These are phyloP conservation scores for Zonitis immaculata DNA, from an alignment of 2,888 invertebrate genomes.

Conservation along the genomic window DNA sequence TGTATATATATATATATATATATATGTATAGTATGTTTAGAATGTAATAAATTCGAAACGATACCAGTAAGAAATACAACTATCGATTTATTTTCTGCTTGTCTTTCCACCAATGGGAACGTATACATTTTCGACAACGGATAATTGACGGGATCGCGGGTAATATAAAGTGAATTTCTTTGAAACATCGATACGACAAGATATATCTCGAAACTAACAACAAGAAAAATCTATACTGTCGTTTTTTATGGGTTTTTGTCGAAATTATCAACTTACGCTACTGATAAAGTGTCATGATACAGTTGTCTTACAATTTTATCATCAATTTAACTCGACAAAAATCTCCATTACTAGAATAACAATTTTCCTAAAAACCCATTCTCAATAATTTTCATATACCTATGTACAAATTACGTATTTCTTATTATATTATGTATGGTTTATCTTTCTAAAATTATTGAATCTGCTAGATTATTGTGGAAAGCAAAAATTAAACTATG, in stretches of 20 bases:
- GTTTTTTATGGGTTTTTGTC: conserved; percentile 21
- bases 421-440: too few species aligned
- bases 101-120: conserved; percentile 16
- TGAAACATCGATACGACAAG: not conserved
- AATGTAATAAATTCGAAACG: too few species aligned
- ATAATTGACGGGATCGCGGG: conserved; percentile 45
- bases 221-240: conserved; percentile 12
- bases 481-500: too few species aligned
- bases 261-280: conserved; percentile 25
- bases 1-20: too few species aligned
- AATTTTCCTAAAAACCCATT: too few species aligned
- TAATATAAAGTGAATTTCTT: conserved; percentile 39
- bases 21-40: too few species aligned
- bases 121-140: conserved; percentile 36
- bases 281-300: conserved; percentile 21
- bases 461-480: too few species aligned
- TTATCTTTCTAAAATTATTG: too few species aligned
- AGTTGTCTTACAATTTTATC: not conserved
- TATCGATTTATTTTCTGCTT: not conserved
- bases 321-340: not conserved
- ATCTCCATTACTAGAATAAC: too few species aligned
- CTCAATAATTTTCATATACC: too few species aligned
- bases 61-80: not conserved
- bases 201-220: conserved; percentile 29
- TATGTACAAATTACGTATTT: too few species aligned